These are phyloP conservation scores for Zoanthus sociatus DNA, from an alignment of 92 coral and sea anemone genomes.

Conservation along the genomic window DNA sequence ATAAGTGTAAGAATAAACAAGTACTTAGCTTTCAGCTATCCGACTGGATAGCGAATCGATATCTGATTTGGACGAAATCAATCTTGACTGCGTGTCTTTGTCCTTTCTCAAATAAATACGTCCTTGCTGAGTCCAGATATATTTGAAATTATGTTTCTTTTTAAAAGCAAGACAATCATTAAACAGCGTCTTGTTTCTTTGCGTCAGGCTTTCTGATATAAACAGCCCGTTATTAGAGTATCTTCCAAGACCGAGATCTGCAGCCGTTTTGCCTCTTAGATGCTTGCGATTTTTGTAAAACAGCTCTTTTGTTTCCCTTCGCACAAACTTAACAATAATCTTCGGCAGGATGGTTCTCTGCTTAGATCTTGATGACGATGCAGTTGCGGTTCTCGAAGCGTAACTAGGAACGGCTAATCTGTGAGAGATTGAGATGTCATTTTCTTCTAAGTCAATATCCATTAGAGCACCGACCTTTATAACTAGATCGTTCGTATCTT, in stretches of 20 bases:
- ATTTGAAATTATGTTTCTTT: slow-evolving; percentile 25
- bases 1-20: no score
- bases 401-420: no score
- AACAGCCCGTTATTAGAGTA: slow-evolving; percentile 5
- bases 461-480: no score
- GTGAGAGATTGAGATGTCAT: no score
- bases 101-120: slow-evolving; percentile 41
- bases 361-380: no score
- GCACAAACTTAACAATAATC: no score
- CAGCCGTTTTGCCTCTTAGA: not conserved
- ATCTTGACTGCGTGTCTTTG: slow-evolving; percentile 24
- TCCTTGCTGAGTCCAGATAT: slow-evolving; percentile 48
- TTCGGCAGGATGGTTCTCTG: no score
- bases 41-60: not conserved
- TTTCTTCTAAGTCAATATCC: no score
- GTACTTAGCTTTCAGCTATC: no score
- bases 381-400: no score
- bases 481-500: no score
- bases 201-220: slow-evolving; percentile 43
- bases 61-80: slow-evolving; percentile 2
- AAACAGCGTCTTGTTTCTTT: slow-evolving; percentile 26
- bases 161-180: slow-evolving; percentile 37
- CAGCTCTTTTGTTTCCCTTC: not conserved
- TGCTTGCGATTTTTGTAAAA: not conserved
- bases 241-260: slow-evolving; percentile 18